phyloP scores from a whole-genome alignment of 2,888 invertebrate species.

The Macaria notata region DNA sequence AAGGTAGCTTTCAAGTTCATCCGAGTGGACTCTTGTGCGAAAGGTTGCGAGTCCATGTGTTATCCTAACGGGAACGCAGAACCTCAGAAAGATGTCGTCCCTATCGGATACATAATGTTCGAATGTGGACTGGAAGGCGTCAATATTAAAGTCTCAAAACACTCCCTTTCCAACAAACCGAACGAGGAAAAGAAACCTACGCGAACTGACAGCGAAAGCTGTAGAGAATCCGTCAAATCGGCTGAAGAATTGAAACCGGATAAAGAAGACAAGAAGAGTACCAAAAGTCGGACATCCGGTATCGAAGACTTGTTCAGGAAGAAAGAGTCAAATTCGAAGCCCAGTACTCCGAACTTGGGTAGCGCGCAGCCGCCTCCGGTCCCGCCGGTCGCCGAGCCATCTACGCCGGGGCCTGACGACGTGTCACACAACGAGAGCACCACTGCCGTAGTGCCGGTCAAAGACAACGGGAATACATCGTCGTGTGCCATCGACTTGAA shows the following conservation, averaged over 20 bases:
- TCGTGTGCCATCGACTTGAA: conserved; percentile 94
- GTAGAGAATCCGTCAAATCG: conserved; percentile 75
- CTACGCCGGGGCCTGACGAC: conserved; percentile 67
- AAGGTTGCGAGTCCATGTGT: conserved; percentile 64
- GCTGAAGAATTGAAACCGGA: conserved; percentile 69
- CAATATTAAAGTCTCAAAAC: conserved; percentile 87
- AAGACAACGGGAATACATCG: conserved; percentile 89
- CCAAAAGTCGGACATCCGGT: conserved; percentile 64
- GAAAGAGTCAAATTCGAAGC: conserved; percentile 83
- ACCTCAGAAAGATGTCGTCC: conserved; percentile 80
- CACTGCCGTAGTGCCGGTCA: conserved; percentile 72
- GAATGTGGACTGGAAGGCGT: conserved; percentile 97
- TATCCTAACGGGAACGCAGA: conserved; percentile 69
- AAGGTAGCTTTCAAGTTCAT: conserved; percentile 94
- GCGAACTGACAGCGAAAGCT: conserved; percentile 65
- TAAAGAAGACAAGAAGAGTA: conserved; percentile 53
- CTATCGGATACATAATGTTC: conserved; percentile 97
- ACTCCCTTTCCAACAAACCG: conserved; percentile 89
- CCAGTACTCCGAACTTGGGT: conserved; percentile 82
- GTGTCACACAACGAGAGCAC: conserved; percentile 58
- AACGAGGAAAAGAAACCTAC: conserved; percentile 81
- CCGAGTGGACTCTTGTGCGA: conserved; percentile 83
- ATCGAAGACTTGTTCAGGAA: conserved; percentile 75
- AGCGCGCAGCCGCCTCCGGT: conserved; percentile 59
- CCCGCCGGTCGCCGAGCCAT: conserved; percentile 56